Conservation (phyloP, 2,113 vertebrate genomes). For the Oryctolagus cuniculus region mOryCun1.1 NC_091441.1:31005501-31006000, state of each 20-base stretch:
- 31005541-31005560: not conserved
- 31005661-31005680: not conserved
- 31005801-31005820: not conserved
- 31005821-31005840: no score
- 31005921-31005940: constrained; percentile 31
- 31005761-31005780: not conserved
- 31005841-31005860: not conserved
- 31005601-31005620: not conserved
- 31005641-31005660: not conserved
- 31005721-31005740: not conserved
- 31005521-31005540: not conserved
- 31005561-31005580: not conserved
- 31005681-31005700: not conserved
- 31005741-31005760: not conserved
- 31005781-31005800: not conserved
- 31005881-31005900: not conserved
- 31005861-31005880: not conserved
- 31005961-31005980: not conserved
- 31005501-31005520: not conserved
- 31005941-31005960: constrained; percentile 26
- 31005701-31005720: not conserved
- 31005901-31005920: not conserved
- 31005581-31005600: not conserved
- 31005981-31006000: not conserved
- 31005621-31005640: not conserved